Conservation (phyloP, 2,797 vertebrate species). For the Geotrypetes seraphini region DNA sequence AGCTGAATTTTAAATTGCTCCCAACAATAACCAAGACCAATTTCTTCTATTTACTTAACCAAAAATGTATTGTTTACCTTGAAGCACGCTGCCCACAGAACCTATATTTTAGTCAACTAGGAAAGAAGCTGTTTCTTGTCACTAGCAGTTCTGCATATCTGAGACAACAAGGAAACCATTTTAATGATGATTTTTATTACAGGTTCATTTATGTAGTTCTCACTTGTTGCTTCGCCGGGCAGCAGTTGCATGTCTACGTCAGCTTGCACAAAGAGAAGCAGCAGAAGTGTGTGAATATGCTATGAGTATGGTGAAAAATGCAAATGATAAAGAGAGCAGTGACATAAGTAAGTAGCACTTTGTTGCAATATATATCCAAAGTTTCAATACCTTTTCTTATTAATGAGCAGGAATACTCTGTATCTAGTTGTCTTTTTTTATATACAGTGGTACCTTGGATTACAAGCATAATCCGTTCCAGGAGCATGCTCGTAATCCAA, state of each 20-base stretch:
- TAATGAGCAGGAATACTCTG: no score
- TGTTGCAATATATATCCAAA: no score
- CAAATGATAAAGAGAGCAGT: conserved; percentile 72
- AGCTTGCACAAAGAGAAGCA: conserved; percentile 91
- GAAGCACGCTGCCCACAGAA: background rate
- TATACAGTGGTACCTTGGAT: no score
- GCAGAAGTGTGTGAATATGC: conserved; percentile 95
- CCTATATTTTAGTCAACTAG: background rate
- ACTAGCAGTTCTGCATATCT: background rate
- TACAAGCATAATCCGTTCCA: no score
- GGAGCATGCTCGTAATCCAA: no score
- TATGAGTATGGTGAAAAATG: conserved; percentile 82
- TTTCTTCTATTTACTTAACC: background rate
- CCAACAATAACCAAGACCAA: no score
- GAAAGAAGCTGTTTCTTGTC: background rate
- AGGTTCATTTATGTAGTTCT: conserved; percentile 97
- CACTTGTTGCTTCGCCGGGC: conserved; percentile 87
- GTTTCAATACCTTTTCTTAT: no score
- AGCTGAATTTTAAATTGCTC: no score
- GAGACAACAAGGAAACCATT: background rate
- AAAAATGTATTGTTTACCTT: background rate
- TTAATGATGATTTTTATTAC: conserved; percentile 14
- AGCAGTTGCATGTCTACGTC: conserved; percentile 88
- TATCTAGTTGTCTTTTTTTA: no score
- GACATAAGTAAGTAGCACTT: conserved; percentile 64